These are phyloP conservation scores for Synanthedon formicaeformis DNA, from an alignment of 2,888 invertebrate species.

Conservation along the genomic window DNA sequence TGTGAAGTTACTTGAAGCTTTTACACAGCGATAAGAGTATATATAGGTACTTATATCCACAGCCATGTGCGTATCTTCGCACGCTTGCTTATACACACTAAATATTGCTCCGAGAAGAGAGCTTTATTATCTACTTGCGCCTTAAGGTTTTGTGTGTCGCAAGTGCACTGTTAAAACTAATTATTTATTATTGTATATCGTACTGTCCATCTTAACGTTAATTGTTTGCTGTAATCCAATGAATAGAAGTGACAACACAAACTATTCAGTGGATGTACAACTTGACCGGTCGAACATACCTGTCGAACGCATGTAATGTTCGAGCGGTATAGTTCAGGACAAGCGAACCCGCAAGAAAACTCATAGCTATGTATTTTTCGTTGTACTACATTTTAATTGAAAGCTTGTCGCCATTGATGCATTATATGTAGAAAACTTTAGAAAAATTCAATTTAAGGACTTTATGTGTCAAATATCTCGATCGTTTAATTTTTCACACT, in stretches of 20 bases:
- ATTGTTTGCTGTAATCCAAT: constrained; percentile 31
- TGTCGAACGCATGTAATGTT: no score
- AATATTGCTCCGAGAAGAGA: constrained; percentile 1
- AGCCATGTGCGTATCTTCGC: constrained; percentile 46
- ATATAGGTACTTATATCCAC: constrained; percentile 32
- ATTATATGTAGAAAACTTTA: no score
- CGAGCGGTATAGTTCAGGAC: no score
- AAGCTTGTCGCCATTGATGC: no score
- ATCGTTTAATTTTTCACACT: no score
- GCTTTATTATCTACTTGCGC: constrained; percentile 12
- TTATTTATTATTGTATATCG: constrained; percentile 42
- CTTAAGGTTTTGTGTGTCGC: constrained; percentile 55
- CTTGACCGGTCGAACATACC: no score
- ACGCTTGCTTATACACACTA: constrained; percentile 16
- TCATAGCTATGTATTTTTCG: no score
- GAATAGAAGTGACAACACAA: constrained; percentile 19
- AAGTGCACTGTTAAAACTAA: constrained; percentile 55
- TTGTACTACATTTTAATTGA: no score
- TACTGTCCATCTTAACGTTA: constrained; percentile 60
- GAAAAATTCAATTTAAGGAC: no score
- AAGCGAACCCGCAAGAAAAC: no score
- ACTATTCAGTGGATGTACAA: constrained; percentile 27
- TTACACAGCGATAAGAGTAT: constrained; percentile 13
- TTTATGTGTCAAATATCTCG: no score
- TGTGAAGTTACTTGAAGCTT: not conserved